Base-by-base conservation (phyloP, 2,113 vertebrate species). In the Burhinus bistriatus region DNA sequence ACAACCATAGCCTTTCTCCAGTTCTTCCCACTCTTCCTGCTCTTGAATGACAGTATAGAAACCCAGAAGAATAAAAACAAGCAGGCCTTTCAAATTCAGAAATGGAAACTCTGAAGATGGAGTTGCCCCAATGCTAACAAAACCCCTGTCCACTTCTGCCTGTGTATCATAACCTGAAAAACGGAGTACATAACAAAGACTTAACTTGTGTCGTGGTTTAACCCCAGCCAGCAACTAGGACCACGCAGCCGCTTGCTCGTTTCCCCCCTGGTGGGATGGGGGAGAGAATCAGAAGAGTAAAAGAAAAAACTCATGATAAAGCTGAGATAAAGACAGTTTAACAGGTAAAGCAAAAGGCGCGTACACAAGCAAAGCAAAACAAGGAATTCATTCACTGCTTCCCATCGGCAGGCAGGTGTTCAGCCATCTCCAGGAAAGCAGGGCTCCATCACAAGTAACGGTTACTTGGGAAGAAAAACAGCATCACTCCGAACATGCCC, bases 161-260 rank as follows among this genome's bases (percentile, higher is more conserved):
- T 61, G 8, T 40, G 19, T 45, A 51, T 29, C 15, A 25, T 13
- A 32, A 52, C 29, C 45, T 40, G 72, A 11, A 83, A 89, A 93
- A 77, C 0, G 0, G 25, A 69, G 45, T n/a, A 27, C 84, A 45
- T 27, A 49, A 38, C 5, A 49, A 5, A 51, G 23, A 32, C 30
- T 9, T 38, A 19, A 61, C 51, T 89, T 66, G 15, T 62, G 59
- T 38, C 15, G 11, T 38, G 23, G 36, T 38, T 62, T 38, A 38
- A 38, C 16, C 26, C 36, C 36, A 38, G 25, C 23, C 36, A 62
- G 36, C 59, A 38, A 27, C 23, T 38, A 18, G 23, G 59, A 62
- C 36, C 59, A 38, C 7, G 7, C 36, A 38, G 59, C 59, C 17
- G 36, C 25, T 38, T 16, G 8, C 59, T 26, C 59, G 27, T 11